Evolutionary conservation across 2,797 vertebrate genomes (phyloP).

Genomic region (Coccyzus lansbergi): DNA sequence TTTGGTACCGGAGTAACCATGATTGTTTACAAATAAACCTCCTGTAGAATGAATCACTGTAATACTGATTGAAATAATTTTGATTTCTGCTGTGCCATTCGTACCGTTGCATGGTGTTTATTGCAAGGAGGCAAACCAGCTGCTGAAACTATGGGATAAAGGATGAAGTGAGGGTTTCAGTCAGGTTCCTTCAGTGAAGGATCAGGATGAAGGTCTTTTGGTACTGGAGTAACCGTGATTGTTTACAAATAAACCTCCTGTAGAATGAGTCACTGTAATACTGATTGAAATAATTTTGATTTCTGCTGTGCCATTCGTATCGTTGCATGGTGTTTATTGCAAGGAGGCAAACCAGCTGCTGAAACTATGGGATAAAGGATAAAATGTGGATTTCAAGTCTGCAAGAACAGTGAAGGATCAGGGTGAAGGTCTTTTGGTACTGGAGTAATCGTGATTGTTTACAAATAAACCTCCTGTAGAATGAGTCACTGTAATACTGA

Average conservation of each 20-base stretch:
- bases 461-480: neutral
- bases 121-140: conserved; percentile 54
- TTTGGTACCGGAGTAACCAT: neutral
- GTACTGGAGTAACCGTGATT: neutral
- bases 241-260: conserved; percentile 3
- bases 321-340: conserved; percentile 50
- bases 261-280: neutral
- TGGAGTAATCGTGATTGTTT: neutral
- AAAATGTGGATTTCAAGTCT: conserved; percentile 37
- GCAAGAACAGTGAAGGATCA: conserved; percentile 20
- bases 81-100: conserved; percentile 48
- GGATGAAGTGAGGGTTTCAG: conserved; percentile 28
- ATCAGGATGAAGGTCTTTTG: conserved; percentile 6
- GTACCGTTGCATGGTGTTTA: conserved; percentile 39
- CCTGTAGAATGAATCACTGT: neutral
- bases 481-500: neutral
- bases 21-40: conserved; percentile 13
- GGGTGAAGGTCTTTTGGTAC: conserved; percentile 10
- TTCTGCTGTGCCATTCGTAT: conserved; percentile 46
- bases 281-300: conserved; percentile 58
- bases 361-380: conserved; percentile 37
- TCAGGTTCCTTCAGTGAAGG: too few species aligned
- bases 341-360: conserved; percentile 49
- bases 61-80: conserved; percentile 55
- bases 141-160: conserved; percentile 46